These are phyloP conservation scores for Amphipoea lucens DNA, from an alignment of 2,888 invertebrate genomes.

Conservation along the genomic window DNA sequence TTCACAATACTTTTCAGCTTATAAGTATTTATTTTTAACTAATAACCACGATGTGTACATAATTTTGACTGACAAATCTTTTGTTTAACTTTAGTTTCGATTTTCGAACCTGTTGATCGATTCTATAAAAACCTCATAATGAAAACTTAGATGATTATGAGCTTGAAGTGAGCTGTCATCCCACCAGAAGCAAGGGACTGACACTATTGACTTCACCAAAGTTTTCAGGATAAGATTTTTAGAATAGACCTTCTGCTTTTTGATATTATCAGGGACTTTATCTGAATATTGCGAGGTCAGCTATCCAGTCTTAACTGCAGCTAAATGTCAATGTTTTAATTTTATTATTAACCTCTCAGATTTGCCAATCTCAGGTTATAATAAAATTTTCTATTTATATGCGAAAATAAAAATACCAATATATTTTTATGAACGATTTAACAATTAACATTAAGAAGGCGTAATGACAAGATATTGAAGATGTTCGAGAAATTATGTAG, in stretches of 20 bases:
- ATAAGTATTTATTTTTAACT: constrained; percentile 1
- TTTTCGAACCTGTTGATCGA: too few relatives aligned
- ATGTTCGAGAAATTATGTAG: constrained; percentile 1
- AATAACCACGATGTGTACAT: neutral
- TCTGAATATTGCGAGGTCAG: neutral
- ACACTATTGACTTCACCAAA: neutral
- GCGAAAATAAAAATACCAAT: constrained; percentile 66
- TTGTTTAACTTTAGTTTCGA: neutral
- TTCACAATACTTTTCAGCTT: constrained; percentile 7
- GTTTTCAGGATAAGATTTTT: neutral
- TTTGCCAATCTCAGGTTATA: constrained; percentile 16
- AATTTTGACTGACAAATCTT: neutral
- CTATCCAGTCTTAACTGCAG: neutral
- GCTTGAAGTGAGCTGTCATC: neutral
- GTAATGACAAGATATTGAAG: neutral
- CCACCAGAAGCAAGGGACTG: neutral
- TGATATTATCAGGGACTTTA: neutral
- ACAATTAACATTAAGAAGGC: constrained; percentile 44
- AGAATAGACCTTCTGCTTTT: neutral
- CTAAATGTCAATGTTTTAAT: constrained; percentile 25
- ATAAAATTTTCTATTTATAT: constrained; percentile 13
- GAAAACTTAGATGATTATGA: neutral
- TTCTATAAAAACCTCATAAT: neutral
- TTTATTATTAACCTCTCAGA: neutral
- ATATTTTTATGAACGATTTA: constrained; percentile 18